Conservation (phyloP, 2,797 vertebrate species). For the Muraenolepis orangiensis region DNA sequence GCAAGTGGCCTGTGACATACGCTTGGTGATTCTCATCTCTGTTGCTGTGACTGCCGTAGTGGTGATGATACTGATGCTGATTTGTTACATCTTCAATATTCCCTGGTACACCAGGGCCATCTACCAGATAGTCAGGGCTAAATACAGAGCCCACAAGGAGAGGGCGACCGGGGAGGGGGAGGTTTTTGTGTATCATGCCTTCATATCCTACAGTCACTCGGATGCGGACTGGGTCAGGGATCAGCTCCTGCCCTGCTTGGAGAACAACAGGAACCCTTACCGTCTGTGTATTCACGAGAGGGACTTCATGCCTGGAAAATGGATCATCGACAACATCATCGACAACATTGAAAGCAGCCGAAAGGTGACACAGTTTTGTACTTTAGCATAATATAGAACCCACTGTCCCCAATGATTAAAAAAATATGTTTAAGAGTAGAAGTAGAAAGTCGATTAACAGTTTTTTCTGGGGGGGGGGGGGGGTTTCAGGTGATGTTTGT, state of each 20-base stretch:
- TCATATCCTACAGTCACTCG: conserved; percentile 82
- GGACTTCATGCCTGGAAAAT: conserved; percentile 83
- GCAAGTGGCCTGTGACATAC: conserved; percentile 72
- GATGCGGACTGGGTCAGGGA: conserved; percentile 83
- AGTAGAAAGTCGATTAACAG: background rate
- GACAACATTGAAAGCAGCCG: conserved; percentile 84
- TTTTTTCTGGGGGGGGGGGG: too few relatives aligned
- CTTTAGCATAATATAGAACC: background rate
- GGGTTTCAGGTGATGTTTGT: conserved; percentile 79
- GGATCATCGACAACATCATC: conserved; percentile 92
- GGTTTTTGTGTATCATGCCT: conserved; percentile 77
- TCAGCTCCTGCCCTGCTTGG: conserved; percentile 75
- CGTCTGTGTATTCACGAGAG: conserved; percentile 84
- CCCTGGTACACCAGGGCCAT: conserved; percentile 82
- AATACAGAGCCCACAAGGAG: conserved; percentile 70
- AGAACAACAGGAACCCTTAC: conserved; percentile 71
- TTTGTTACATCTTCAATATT: conserved; percentile 78
- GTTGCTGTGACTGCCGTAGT: conserved; percentile 66
- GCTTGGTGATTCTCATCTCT: conserved; percentile 72
- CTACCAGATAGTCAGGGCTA: conserved; percentile 74
- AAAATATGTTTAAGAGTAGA: background rate
- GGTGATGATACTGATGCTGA: conserved; percentile 57
- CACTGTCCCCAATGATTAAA: background rate
- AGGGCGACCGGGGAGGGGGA: conserved; percentile 11
- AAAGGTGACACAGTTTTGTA: conserved; percentile 65